Evolutionary conservation across 2,888 invertebrate species (phyloP), one percentile per base, ranked within the genome.

Genomic region (Seira ritae): DNA sequence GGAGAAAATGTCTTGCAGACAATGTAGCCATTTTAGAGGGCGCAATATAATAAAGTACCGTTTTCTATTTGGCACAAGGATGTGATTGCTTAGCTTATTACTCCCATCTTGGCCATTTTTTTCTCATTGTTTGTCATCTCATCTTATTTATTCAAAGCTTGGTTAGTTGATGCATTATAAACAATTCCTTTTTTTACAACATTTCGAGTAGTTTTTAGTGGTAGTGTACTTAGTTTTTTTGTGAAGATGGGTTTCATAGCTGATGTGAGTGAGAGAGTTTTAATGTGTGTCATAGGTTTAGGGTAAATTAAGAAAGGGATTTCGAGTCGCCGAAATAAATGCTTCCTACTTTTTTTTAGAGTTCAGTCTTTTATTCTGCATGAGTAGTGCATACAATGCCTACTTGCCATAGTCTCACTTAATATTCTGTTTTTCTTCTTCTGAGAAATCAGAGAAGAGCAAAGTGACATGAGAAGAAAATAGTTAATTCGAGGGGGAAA

Each of bases 1-100:
- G n/a, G n/a, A n/a, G n/a, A n/a, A n/a, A n/a, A n/a, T n/a, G n/a
- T n/a, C n/a, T 66, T 22, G 3, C 23, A 66, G 67, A 66, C 67
- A 19, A 62, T 20, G 67, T 66, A 10, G 6, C 62, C 20, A 62
- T 19, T 66, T 23, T 66, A 22, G 67, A 8, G 8, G 62, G 67
- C 1, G 15, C 20, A 20, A 67, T 67, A 67, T 20, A 46, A 37
- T 50, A 80, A 80, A 80, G 80, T 69, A 73, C 80, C 80, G 80
- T 80, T 80, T 80, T 68, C 20, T 37, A 74, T 55, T 80, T 80
- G 80, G 74, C 80, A 80, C 68, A 74, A 42, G 74, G 80, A 80
- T 73, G 37, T 22, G 37, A 70, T 70, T 70, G 70, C 77, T 68
- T 77, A 69, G 17, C 23, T 22, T 75, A 42, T 74, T 74, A n/a